Evolutionary conservation across 2,888 invertebrate genomes (phyloP), one percentile per base, ranked within the genome.

Genomic region (Cancer borealis): DNA sequence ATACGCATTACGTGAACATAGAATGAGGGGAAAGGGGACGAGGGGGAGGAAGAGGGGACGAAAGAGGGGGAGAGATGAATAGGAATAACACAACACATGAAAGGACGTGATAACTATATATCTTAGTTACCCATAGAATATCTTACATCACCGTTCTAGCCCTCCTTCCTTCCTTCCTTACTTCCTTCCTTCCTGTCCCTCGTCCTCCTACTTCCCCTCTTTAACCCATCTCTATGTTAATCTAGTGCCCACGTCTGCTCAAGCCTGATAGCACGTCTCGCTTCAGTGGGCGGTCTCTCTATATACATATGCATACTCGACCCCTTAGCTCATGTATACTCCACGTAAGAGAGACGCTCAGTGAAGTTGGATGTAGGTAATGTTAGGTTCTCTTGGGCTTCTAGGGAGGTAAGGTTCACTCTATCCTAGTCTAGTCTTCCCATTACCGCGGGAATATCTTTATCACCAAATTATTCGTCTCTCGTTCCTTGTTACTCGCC

Each of bases 151-250:
- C 79, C 79, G 12, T 14, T 66, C 66, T 21, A 5, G 0, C 17
- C 21, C n/a, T 21, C 21, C 66, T 21, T 14, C n/a, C 66, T 66
- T 21, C 66, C 5, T 21, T 21, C 21, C 21, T 66, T 21, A 4
- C 66, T 66, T 21, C 66, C 79, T 30, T 30, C 79, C 79, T 30
- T 3, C 26, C 30, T 26, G 0, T 30, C 79, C n/a, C 26, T 30
- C 79, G 6, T 30, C 79, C 26, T 79, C 79, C 79, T 79, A 26
- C 30, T 12, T 21, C 30, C 30, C 79, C 79, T 30, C 30, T 30
- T 8, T 79, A 79, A 79, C 79, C 79, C 79, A 79, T 79, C 79
- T 79, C 79, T 79, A 79, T 79, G 79, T 79, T 79, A 79, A 79
- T 79, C 79, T 30, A 30, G 79, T 79, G 79, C 79, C 79, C 79